Evolutionary conservation across 1,140 invertebrate species (phyloP).

Genomic region (Pogonomyrmex californicus): DNA sequence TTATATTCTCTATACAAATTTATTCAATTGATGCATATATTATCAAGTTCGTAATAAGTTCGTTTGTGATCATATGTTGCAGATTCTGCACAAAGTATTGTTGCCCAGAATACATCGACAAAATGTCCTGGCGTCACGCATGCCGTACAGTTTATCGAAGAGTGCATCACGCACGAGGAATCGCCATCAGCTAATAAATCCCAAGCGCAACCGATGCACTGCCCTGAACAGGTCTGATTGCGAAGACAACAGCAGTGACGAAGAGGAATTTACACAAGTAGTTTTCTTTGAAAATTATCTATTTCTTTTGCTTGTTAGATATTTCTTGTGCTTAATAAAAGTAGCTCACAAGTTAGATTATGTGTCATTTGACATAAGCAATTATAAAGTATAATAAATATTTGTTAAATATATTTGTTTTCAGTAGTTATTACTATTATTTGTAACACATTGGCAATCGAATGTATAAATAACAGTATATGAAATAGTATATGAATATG

Average conservation of each 20-base stretch:
- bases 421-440: not conserved
- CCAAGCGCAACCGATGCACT: conserved; percentile 81
- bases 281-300: not conserved
- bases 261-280: conserved; percentile 85
- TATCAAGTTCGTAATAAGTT: not conserved
- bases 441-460: not conserved
- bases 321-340: not conserved
- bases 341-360: not conserved
- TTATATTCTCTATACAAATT: not conserved
- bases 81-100: conserved; percentile 84
- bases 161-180: conserved; percentile 81
- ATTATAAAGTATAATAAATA: not conserved
- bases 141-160: conserved; percentile 82
- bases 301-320: not conserved
- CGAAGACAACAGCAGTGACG: conserved; percentile 86
- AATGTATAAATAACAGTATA: no score
- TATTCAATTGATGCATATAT: conserved; percentile 1
- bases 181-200: conserved; percentile 81
- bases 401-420: not conserved
- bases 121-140: conserved; percentile 77
- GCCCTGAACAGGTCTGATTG: conserved; percentile 85
- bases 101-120: conserved; percentile 80
- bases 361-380: not conserved
- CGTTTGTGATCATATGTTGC: not conserved
- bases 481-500: not conserved